A percentile compares a stretch with the other conserved stretches of the same genome.
Conservation (phyloP, 1,140 invertebrate species). For the Pseudomyrmex concolor region DNA sequence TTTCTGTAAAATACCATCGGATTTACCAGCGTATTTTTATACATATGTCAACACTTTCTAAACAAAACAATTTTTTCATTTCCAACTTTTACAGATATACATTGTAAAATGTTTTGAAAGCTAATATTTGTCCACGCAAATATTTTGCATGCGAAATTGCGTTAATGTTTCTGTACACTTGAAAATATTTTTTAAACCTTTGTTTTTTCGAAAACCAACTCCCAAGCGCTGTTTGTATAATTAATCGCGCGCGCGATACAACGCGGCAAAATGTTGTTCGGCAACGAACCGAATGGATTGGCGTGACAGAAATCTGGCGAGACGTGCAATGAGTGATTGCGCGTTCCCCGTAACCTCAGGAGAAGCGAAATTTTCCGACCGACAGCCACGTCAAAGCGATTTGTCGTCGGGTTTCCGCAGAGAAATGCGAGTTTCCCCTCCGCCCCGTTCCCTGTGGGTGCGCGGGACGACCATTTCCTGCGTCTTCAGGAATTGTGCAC, state of each 20-base stretch:
- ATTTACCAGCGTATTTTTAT: neutral
- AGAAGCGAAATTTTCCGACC: constrained; percentile 80
- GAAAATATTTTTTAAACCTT: too few relatives aligned
- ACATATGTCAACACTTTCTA: too few relatives aligned
- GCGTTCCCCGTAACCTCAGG: constrained; percentile 71
- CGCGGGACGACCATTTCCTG: constrained; percentile 72
- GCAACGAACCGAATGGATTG: constrained; percentile 56
- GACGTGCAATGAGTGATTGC: constrained; percentile 70
- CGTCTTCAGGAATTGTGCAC: constrained; percentile 62
- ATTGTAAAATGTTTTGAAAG: neutral
- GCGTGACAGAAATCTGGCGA: constrained; percentile 70
- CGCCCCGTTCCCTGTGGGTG: constrained; percentile 9
- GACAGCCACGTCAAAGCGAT: constrained; percentile 82
- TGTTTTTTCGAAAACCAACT: too few relatives aligned
- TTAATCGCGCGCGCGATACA: neutral
- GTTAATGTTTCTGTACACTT: too few relatives aligned
- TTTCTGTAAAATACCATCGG: neutral
- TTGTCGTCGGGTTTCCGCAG: constrained; percentile 77
- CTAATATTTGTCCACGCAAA: too few relatives aligned
- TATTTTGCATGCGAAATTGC: too few relatives aligned
- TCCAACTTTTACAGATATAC: neutral
- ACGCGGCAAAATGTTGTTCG: constrained; percentile 28
- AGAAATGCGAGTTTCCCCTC: constrained; percentile 69
- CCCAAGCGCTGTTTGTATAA: too few relatives aligned
- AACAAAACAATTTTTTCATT: too few relatives aligned